A percentile compares a stretch with the other conserved stretches of the same genome.
Conservation (phyloP, 1,140 invertebrate species). For the Riptortus pedestris region DNA sequence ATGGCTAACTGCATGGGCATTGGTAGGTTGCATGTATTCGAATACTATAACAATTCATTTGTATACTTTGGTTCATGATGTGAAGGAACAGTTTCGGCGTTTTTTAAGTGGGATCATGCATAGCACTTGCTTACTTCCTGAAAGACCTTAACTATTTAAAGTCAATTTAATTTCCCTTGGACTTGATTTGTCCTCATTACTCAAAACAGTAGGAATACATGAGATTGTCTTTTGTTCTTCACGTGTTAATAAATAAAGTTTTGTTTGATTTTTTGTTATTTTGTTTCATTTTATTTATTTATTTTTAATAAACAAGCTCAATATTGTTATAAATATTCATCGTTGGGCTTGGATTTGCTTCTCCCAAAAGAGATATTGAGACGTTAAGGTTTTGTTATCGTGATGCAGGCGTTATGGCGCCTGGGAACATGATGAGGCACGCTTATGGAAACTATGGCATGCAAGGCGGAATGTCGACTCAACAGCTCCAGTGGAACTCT, state of each 20-base stretch:
- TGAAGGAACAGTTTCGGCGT: no score
- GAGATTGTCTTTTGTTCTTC: background rate
- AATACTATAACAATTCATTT: slow-evolving; percentile 13
- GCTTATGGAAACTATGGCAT: slow-evolving; percentile 49
- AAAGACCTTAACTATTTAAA: background rate
- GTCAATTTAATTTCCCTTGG: background rate
- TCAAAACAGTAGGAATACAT: background rate
- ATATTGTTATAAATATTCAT: slow-evolving; percentile 4
- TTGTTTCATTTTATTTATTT: no score
- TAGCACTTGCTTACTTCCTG: background rate
- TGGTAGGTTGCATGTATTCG: slow-evolving; percentile 16
- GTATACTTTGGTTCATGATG: slow-evolving; percentile 10
- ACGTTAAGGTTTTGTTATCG: slow-evolving; percentile 13
- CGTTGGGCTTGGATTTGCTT: slow-evolving; percentile 5
- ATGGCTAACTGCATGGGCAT: slow-evolving; percentile 23
- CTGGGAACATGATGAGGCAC: slow-evolving; percentile 45
- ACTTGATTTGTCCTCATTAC: background rate
- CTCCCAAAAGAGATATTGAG: background rate
- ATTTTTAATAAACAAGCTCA: background rate
- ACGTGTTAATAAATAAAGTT: no score
- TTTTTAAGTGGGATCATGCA: slow-evolving; percentile 6
- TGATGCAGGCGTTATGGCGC: slow-evolving; percentile 42
- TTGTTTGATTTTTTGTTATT: no score
- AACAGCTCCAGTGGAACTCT: slow-evolving; percentile 49
- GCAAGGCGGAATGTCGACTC: slow-evolving; percentile 44